Conservation (phyloP, 2,113 vertebrate species). For the Crotalus horridus region DNA sequence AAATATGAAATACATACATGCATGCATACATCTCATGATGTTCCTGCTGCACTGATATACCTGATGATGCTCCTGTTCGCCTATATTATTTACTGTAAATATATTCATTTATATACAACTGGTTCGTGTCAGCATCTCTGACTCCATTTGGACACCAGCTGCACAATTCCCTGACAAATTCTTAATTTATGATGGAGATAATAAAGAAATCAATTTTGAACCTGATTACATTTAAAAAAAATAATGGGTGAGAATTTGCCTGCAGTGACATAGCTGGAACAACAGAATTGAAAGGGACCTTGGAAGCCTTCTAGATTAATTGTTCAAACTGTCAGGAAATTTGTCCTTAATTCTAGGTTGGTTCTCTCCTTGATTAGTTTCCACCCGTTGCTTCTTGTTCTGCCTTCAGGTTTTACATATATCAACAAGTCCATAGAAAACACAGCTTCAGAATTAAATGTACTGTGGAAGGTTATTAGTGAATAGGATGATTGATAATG, state of each 20-base stretch:
- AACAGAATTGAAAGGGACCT: neutral
- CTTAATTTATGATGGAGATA: neutral
- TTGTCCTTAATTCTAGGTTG: neutral
- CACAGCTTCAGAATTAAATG: neutral
- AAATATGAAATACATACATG: neutral
- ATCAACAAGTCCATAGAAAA: neutral
- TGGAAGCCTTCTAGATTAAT: neutral
- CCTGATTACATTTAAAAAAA: neutral
- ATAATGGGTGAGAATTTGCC: neutral
- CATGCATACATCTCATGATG: neutral
- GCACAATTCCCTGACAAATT: neutral
- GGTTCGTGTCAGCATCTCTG: neutral
- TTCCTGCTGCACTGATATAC: neutral
- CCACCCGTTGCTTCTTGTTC: neutral
- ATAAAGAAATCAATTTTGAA: neutral
- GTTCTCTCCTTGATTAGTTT: neutral
- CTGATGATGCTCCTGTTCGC: neutral
- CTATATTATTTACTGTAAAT: neutral
- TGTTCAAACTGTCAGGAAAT: neutral
- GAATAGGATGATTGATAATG: neutral
- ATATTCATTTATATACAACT: neutral
- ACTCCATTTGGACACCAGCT: neutral
- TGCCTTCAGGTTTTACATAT: neutral
- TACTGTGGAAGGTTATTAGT: neutral
- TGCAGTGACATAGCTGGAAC: neutral